phyloP scores from a whole-genome alignment of 2,797 vertebrate genomes.

The Poeciliopsis paucimaculata region DNA sequence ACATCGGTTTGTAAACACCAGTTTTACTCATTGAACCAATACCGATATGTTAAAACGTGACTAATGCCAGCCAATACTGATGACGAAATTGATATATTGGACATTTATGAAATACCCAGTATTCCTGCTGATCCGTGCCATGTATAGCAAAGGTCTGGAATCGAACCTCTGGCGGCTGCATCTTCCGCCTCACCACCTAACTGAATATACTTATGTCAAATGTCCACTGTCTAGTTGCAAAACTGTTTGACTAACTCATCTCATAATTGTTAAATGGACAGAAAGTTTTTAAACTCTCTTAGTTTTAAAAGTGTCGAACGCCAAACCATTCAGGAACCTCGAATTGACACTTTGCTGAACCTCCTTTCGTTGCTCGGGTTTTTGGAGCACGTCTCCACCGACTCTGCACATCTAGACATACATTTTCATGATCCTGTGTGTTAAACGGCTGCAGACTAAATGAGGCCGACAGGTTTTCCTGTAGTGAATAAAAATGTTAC shows the following conservation, averaged over 20 bases:
- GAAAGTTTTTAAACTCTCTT: not conserved
- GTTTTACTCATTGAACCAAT: too few relatives aligned
- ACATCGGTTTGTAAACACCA: too few relatives aligned
- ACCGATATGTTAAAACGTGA: too few relatives aligned
- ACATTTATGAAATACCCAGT: too few relatives aligned
- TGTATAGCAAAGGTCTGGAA: too few relatives aligned
- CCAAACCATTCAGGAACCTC: not conserved
- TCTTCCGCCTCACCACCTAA: too few relatives aligned
- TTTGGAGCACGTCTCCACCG: not conserved
- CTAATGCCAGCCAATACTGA: too few relatives aligned
- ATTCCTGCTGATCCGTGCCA: too few relatives aligned
- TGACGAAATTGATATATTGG: too few relatives aligned
- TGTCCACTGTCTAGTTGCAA: not conserved
- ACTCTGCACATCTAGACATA: not conserved
- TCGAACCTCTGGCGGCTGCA: too few relatives aligned
- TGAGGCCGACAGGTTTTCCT: too few relatives aligned
- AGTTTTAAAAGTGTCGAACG: not conserved
- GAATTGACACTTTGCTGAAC: not conserved
- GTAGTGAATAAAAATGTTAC: not conserved
- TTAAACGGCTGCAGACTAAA: not conserved
- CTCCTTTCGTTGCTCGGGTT: not conserved
- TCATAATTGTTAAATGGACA: not conserved
- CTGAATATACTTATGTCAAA: not conserved
- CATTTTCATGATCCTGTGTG: not conserved
- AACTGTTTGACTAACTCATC: not conserved